Percentiles rank a stretch among this genome's conserved stretches.
These are phyloP conservation scores for Agrochola lychnidis DNA, from an alignment of 2,888 invertebrate species.

Conservation along the genomic window DNA sequence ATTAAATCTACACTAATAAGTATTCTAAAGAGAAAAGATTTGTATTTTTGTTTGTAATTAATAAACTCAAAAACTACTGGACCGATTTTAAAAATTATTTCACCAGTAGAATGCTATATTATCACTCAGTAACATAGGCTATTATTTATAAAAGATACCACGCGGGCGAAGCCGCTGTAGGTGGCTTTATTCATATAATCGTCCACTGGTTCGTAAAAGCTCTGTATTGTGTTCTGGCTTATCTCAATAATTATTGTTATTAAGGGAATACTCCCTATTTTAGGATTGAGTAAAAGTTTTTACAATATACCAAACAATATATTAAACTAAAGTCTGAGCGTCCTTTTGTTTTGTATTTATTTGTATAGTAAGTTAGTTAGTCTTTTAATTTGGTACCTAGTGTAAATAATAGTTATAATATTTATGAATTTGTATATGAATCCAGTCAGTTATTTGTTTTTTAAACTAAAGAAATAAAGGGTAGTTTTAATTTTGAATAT, in stretches of 20 bases:
- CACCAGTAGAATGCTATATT: no score
- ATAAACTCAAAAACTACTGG: no score
- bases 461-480: neutral
- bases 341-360: neutral
- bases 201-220: neutral
- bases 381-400: neutral
- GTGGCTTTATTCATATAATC: neutral
- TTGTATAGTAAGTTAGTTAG: neutral
- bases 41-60: no score
- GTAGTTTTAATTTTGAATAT: neutral
- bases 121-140: no score
- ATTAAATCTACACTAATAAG: no score
- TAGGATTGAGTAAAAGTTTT: neutral
- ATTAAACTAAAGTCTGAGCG: neutral
- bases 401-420: neutral
- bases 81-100: no score
- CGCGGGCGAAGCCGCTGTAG: no score
- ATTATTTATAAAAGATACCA: no score
- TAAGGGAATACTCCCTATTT: neutral
- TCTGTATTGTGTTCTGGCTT: neutral
- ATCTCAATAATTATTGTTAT: constrained; percentile 1
- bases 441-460: neutral
- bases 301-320: neutral
- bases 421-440: neutral
- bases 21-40: no score